Evolutionary conservation across 2,888 invertebrate genomes (phyloP).

Genomic region (Corythucha ciliata): DNA sequence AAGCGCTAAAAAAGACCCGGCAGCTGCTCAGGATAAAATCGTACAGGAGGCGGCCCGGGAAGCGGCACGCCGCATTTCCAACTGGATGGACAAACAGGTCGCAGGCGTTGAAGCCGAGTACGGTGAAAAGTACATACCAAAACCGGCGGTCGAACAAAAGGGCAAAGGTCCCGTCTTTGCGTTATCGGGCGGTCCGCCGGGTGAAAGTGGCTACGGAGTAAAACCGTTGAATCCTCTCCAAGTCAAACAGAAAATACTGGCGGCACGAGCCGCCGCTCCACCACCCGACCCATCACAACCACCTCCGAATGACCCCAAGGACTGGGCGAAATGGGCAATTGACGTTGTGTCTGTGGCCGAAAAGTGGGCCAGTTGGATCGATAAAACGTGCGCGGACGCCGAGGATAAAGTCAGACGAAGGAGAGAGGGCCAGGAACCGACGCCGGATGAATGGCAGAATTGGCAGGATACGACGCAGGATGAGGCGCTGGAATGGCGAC

Average conservation of each 20-base stretch:
- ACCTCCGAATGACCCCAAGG: conserved; percentile 13
- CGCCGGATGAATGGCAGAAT: conserved; percentile 18
- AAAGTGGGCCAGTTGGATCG: conserved; percentile 29
- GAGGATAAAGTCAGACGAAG: conserved; percentile 21
- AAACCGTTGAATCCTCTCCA: too few species aligned
- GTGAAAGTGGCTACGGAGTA: too few species aligned
- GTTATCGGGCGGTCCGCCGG: too few species aligned
- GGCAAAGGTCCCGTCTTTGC: too few species aligned
- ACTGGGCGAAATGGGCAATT: conserved; percentile 30
- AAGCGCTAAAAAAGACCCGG: background rate
- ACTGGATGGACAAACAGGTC: conserved; percentile 17
- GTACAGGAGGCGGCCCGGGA: background rate
- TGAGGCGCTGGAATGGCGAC: conserved; percentile 21
- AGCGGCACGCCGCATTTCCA: conserved; percentile 2
- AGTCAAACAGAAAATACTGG: background rate
- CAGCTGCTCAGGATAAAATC: background rate
- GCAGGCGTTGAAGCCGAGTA: conserved; percentile 9
- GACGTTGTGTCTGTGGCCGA: conserved; percentile 24
- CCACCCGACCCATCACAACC: background rate
- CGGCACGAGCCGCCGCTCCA: background rate
- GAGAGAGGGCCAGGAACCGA: conserved; percentile 12
- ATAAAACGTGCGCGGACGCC: conserved; percentile 22
- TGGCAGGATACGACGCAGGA: conserved; percentile 12
- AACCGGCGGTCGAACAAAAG: too few species aligned
- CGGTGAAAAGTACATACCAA: background rate